These are phyloP conservation scores for Zaprionus vittiger DNA, from an alignment of 1,140 invertebrate genomes.

Conservation along the genomic window DNA sequence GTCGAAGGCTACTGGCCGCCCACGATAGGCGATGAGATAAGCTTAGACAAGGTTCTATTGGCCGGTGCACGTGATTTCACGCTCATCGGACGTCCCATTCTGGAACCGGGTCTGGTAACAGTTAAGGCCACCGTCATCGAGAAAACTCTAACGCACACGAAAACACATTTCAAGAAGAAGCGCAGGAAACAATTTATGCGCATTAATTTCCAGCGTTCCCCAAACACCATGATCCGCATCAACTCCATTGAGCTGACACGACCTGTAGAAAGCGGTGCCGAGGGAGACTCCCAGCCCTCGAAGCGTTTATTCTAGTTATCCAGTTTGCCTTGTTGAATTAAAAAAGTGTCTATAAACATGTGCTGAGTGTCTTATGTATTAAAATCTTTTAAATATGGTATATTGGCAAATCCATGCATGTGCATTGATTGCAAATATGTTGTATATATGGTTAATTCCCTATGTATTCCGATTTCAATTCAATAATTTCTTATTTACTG, in stretches of 20 bases:
- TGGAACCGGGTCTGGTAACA: constrained; percentile 90
- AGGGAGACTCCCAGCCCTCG: constrained; percentile 31
- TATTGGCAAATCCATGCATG: too few relatives aligned
- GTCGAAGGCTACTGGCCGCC: constrained; percentile 94
- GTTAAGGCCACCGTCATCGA: constrained; percentile 95
- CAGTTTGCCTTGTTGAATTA: constrained; percentile 23
- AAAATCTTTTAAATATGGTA: too few relatives aligned
- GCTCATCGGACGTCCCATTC: constrained; percentile 91
- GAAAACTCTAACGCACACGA: constrained; percentile 94
- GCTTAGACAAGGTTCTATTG: constrained; percentile 93
- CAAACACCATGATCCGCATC: constrained; percentile 90
- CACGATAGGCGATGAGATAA: constrained; percentile 92
- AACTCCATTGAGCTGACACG: constrained; percentile 87
- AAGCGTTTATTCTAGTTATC: constrained; percentile 64
- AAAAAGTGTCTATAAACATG: constrained; percentile 17
- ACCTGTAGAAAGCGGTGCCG: constrained; percentile 50
- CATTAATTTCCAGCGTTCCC: constrained; percentile 90
- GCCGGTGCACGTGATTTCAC: constrained; percentile 94
- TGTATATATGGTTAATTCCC: too few relatives aligned
- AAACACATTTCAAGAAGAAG: constrained; percentile 90
- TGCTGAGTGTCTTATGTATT: neutral
- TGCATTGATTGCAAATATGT: too few relatives aligned
- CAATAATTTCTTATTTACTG: too few relatives aligned
- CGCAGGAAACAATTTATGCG: constrained; percentile 91
- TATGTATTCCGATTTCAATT: too few relatives aligned